Evolutionary conservation across 2,797 vertebrate genomes (phyloP).

Genomic region (Peromyscus nudipes): DNA sequence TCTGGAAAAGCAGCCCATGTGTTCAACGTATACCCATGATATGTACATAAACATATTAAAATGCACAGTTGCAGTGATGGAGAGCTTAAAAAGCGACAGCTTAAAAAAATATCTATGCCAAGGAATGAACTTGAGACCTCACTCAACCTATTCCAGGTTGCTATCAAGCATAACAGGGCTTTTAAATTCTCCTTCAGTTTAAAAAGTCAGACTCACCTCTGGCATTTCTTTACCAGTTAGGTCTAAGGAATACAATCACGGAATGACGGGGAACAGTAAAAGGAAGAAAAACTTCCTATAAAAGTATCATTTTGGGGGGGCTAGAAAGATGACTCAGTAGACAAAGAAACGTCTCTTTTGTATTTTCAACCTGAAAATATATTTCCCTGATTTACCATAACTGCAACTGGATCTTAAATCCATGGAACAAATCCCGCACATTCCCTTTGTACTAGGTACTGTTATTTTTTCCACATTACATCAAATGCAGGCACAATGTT

Average conservation of each 20-base stretch:
- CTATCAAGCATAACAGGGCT: not conserved
- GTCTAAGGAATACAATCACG: not conserved
- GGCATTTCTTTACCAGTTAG: not conserved
- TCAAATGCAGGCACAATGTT: not conserved
- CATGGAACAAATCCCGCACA: not conserved
- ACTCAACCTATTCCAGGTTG: not conserved
- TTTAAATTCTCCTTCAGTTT: not conserved
- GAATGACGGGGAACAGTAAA: not conserved
- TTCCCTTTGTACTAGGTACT: not conserved
- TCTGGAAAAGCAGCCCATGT: not conserved
- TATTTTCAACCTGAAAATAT: not conserved
- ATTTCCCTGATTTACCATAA: conserved; percentile 11
- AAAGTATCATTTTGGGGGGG: not conserved
- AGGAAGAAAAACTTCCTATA: not conserved
- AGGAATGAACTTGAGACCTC: not conserved
- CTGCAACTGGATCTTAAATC: not conserved
- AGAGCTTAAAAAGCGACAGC: not conserved
- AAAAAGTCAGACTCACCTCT: conserved; percentile 11
- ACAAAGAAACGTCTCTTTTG: conserved; percentile 4
- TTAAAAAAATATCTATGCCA: not conserved
- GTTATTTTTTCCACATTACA: not conserved
- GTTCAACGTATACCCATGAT: not conserved
- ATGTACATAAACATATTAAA: not conserved
- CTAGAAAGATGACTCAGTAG: not conserved
- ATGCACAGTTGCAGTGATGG: not conserved